phyloP scores from a whole-genome alignment of 2,797 vertebrate species.

The Ctenopoma multispine region DNA sequence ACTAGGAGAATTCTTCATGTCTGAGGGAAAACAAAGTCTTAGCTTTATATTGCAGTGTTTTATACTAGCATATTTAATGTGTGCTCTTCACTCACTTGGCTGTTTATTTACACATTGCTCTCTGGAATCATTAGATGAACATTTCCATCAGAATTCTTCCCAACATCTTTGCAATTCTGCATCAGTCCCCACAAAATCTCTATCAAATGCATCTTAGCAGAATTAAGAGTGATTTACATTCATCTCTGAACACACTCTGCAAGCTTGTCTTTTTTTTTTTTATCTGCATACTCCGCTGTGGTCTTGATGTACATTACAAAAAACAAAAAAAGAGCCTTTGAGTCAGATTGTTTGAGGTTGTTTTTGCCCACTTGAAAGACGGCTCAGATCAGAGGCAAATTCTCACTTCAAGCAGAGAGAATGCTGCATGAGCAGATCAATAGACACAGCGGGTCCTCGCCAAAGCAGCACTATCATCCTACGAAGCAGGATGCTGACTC shows the following conservation, averaged over 20 bases:
- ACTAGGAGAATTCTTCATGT: not conserved
- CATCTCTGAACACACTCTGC: not conserved
- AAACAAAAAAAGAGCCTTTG: constrained; percentile 49
- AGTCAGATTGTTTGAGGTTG: constrained; percentile 61
- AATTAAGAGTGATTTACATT: constrained; percentile 4
- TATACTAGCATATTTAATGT: not conserved
- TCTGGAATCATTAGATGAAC: not conserved
- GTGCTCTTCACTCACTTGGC: not conserved
- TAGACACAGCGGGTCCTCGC: constrained; percentile 33
- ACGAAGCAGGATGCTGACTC: constrained; percentile 33
- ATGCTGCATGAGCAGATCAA: constrained; percentile 66
- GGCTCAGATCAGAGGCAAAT: constrained; percentile 59
- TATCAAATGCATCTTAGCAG: constrained; percentile 24
- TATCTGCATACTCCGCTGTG: constrained; percentile 28
- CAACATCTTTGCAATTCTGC: constrained; percentile 7
- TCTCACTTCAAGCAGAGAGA: constrained; percentile 49
- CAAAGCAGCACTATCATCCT: constrained; percentile 35
- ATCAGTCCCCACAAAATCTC: constrained; percentile 28
- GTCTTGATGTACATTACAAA: constrained; percentile 45
- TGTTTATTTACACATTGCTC: constrained; percentile 17
- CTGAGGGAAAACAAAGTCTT: not conserved
- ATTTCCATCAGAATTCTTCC: too few relatives aligned
- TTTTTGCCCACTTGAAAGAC: constrained; percentile 62
- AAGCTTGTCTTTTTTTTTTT: constrained; percentile 10
- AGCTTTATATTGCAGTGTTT: too few relatives aligned